Evolutionary conservation across 2,888 invertebrate species (phyloP), one percentile per base, ranked within the genome.

Genomic region (Acleris sparsana): DNA sequence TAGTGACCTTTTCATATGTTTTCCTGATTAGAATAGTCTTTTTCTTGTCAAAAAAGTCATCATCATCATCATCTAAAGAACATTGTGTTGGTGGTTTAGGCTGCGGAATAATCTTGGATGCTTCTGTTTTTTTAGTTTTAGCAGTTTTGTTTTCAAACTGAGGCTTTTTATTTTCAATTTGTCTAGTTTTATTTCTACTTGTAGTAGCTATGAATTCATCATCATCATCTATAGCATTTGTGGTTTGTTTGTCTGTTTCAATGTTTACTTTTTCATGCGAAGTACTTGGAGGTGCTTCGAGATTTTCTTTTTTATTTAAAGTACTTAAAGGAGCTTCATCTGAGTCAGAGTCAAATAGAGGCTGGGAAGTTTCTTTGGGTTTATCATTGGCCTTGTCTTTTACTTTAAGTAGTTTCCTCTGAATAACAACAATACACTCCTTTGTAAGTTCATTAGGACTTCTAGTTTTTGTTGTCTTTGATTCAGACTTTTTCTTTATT

Each of bases 371-470:
- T 44, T 67, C 63, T 57, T 72, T 70, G 5, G 20, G 9, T 29
- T 66, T 64, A 39, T 60, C 22, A 62, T n/a, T 33, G 62, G 49
- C 29, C 43, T 64, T n/a, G 13, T 43, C 62, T 51, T 67, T 70
- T n/a, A 68, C 69, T 67, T 85, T 89, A 53, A 86, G 84, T 70
- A 91, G 78, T 71, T 88, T 88, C 67, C 85, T 90, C 70, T 92
- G 90, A 72, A 92, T 83, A 4, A 92, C 86, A 61, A 91, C 88
- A 67, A 91, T 78, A 70, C 92, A 92, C 79, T 92, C 88, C 74
- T 88, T 90, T n/a, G 82, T 83, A 4, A 92, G 76, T 44, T 90
- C 85, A 73, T 87, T 88, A 4, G 92, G 92, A 70, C 82, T 83
- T 68, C 44, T 65, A 17, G 17, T 44, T 65, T 65, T 65, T 13